These are phyloP conservation scores for Oenanthe oenanthe DNA, from an alignment of 2,113 vertebrate species.

Conservation along the genomic window DNA sequence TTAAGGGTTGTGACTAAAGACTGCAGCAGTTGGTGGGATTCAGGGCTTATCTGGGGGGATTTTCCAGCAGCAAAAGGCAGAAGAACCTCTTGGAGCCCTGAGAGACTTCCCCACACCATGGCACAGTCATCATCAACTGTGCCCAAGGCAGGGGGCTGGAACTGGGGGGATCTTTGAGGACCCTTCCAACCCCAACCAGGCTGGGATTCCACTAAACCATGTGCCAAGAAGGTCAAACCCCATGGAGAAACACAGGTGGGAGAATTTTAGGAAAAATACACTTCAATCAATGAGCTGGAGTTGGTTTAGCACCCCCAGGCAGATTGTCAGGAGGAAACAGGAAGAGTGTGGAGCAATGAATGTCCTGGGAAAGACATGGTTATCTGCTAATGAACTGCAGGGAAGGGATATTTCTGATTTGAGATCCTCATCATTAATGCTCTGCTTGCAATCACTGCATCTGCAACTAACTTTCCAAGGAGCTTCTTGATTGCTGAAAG, in stretches of 20 bases:
- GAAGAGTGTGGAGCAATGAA: background rate
- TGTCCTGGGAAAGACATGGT: background rate
- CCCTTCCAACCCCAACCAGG: background rate
- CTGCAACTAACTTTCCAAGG: conserved; percentile 12
- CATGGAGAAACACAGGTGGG: background rate
- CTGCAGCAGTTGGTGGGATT: background rate
- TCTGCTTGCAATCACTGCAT: conserved; percentile 10
- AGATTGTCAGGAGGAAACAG: background rate
- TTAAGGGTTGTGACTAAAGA: background rate
- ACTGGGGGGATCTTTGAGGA: background rate
- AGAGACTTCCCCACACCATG: background rate
- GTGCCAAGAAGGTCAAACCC: background rate
- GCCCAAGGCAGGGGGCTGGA: background rate
- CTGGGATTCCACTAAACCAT: background rate
- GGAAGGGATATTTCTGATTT: background rate
- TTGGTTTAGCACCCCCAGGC: background rate
- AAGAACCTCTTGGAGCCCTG: background rate
- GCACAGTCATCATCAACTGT: background rate
- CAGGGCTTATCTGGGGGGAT: background rate
- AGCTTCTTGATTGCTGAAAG: conserved; percentile 39
- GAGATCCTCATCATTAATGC: background rate
- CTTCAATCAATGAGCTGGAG: background rate
- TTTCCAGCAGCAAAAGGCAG: background rate
- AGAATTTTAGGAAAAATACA: background rate
- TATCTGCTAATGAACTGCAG: background rate